A percentile compares a stretch with the other conserved stretches of the same genome.
Evolutionary conservation across 1,140 invertebrate species (phyloP).

Genomic region (Elymnias hypermnestra): DNA sequence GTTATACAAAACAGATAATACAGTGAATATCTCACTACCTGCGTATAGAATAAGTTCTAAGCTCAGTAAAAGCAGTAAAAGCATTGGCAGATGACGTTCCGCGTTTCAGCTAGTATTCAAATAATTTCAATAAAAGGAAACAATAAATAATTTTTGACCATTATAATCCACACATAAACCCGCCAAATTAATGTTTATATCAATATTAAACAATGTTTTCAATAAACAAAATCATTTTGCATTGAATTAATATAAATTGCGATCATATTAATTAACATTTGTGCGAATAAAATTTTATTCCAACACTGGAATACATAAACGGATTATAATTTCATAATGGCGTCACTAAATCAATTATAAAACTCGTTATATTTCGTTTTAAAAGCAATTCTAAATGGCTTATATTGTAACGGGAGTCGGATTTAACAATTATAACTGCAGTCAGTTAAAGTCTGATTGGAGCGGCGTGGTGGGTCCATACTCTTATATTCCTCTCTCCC

Average conservation of each 20-base stretch:
- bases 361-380: constrained; percentile 3
- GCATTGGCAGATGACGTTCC: no score
- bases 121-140: neutral
- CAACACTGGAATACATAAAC: neutral
- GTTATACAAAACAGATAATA: no score
- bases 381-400: constrained; percentile 11
- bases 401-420: constrained; percentile 12
- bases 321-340: neutral
- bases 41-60: no score
- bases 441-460: no score
- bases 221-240: neutral
- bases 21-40: no score
- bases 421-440: no score
- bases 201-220: neutral
- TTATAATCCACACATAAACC: neutral
- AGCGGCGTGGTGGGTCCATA: no score
- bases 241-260: neutral
- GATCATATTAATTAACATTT: neutral
- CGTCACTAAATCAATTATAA: constrained; percentile 8
- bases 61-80: no score
- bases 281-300: neutral
- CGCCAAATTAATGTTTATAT: neutral
- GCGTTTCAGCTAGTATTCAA: no score
- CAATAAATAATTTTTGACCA: neutral
- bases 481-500: no score